These are phyloP conservation scores for Syrmaticus mikado DNA, from an alignment of 2,113 vertebrate genomes.

Conservation along the genomic window DNA sequence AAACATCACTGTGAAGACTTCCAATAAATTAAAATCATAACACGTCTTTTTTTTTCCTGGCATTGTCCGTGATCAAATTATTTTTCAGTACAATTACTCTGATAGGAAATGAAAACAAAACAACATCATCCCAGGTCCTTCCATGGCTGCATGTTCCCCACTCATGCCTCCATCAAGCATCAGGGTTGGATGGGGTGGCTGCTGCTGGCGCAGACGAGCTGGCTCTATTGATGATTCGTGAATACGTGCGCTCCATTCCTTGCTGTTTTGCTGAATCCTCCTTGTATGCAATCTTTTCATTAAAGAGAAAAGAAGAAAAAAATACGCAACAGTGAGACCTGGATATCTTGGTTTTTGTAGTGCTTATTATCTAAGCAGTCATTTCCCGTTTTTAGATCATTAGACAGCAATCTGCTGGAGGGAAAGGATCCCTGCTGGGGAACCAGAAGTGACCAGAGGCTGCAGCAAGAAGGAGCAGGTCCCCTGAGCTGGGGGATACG, in stretches of 20 bases:
- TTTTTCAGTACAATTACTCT: slow-evolving; percentile 30
- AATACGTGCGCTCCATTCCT: slow-evolving; percentile 86
- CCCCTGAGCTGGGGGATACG: not conserved
- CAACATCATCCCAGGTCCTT: not conserved
- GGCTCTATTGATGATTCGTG: slow-evolving; percentile 74
- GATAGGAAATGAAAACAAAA: not conserved
- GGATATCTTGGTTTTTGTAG: not conserved
- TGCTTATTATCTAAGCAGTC: not conserved
- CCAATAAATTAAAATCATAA: slow-evolving; percentile 82
- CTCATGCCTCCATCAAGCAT: not conserved
- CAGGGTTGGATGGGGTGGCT: slow-evolving; percentile 33
- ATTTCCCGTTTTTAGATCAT: not conserved
- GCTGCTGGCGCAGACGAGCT: slow-evolving; percentile 36
- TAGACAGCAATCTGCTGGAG: not conserved
- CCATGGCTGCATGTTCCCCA: not conserved
- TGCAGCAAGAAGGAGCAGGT: not conserved
- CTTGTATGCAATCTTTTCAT: slow-evolving; percentile 76
- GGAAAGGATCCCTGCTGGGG: not conserved
- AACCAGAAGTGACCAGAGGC: not conserved
- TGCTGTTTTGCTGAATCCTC: slow-evolving; percentile 82
- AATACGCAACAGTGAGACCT: not conserved
- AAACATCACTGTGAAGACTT: slow-evolving; percentile 55
- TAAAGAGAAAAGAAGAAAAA: not conserved
- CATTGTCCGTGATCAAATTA: slow-evolving; percentile 5
- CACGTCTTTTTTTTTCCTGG: not conserved